A percentile compares a stretch with the other conserved stretches of the same genome.
Conservation (phyloP, 2,113 vertebrate species). For the Synchiropus splendidus region DNA sequence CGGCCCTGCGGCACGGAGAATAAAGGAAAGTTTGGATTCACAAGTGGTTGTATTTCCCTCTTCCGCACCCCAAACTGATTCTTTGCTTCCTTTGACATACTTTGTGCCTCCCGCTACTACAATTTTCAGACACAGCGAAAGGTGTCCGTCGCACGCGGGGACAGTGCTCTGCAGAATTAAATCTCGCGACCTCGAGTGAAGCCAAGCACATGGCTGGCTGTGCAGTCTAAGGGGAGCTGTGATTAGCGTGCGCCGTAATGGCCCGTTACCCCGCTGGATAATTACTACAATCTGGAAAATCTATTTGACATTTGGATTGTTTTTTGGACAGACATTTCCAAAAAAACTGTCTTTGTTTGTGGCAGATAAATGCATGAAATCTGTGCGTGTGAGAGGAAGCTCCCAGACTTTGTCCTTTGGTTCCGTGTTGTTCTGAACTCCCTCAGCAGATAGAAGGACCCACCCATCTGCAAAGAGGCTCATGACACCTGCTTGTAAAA, state of each 20-base stretch:
- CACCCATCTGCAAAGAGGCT: conserved; percentile 35
- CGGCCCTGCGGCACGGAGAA: too few relatives aligned
- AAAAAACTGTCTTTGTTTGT: too few relatives aligned
- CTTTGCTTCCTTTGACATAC: neutral
- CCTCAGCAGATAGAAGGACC: conserved; percentile 24
- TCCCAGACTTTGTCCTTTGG: conserved; percentile 46
- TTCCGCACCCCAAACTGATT: neutral
- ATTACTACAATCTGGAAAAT: conserved; percentile 13
- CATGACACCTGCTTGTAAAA: conserved; percentile 42
- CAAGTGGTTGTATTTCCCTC: neutral
- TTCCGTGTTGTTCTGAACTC: conserved; percentile 34
- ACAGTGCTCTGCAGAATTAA: conserved; percentile 3
- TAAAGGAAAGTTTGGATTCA: too few relatives aligned
- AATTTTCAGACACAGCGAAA: neutral
- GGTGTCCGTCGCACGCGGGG: conserved; percentile 1
- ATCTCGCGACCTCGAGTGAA: conserved; percentile 8
- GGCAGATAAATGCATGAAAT: too few relatives aligned
- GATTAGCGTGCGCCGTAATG: conserved; percentile 10
- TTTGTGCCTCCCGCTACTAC: neutral
- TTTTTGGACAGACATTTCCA: too few relatives aligned
- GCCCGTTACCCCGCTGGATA: conserved; percentile 18
- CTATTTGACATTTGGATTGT: conserved; percentile 20
- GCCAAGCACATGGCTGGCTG: conserved; percentile 13
- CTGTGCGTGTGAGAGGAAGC: conserved; percentile 28
- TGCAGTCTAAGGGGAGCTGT: conserved; percentile 10